phyloP scores from a whole-genome alignment of 1,140 invertebrate species.

The Subanguina moxae region DNA sequence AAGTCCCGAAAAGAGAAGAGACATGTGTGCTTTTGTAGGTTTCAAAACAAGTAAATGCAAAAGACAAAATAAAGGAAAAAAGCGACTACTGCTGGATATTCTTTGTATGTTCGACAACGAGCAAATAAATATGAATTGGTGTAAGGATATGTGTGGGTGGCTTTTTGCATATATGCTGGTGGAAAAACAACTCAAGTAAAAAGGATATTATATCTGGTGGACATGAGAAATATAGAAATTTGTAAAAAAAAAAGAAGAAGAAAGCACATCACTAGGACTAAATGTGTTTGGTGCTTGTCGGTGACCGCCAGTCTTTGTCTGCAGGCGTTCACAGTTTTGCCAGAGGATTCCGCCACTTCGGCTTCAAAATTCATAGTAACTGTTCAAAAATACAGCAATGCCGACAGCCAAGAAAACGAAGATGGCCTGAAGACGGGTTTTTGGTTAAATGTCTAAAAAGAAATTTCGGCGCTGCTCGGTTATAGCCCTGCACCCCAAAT shows the following conservation, averaged over 20 bases:
- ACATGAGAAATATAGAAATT: not conserved
- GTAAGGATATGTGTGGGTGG: not conserved
- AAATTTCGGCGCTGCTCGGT: constrained; percentile 3
- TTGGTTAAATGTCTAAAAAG: constrained; percentile 12
- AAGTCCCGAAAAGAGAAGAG: too few species aligned
- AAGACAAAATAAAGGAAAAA: too few species aligned
- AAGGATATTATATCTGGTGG: not conserved
- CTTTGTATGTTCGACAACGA: too few species aligned
- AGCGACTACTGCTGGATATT: too few species aligned
- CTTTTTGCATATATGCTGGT: not conserved
- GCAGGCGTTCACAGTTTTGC: too few species aligned
- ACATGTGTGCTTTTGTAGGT: too few species aligned
- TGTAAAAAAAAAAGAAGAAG: not conserved
- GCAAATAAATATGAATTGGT: too few species aligned
- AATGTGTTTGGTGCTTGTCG: not conserved
- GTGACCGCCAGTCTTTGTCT: not conserved
- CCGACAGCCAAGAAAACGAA: constrained; percentile 44
- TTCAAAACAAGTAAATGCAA: too few species aligned
- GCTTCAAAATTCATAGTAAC: constrained; percentile 25
- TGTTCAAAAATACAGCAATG: constrained; percentile 45
- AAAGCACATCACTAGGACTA: not conserved
- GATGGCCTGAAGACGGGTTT: constrained; percentile 28
- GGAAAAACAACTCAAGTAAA: not conserved
- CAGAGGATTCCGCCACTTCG: not conserved
- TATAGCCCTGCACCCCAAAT: not conserved